Conservation (phyloP, 2,113 vertebrate species). For the Centropus unirufus region DNA sequence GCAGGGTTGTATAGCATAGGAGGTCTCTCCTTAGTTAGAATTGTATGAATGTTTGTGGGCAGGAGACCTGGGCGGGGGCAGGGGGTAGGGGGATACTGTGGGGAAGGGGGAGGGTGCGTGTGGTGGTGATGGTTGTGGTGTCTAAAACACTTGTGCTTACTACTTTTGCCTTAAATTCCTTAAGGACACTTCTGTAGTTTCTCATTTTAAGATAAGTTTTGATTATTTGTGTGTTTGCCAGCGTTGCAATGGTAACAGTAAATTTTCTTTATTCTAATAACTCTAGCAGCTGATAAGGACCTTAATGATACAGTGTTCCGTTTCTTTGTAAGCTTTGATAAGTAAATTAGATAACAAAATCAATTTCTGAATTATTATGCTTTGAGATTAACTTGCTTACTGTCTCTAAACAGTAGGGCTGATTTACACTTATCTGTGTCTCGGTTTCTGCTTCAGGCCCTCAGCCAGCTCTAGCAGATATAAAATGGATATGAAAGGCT, state of each 20-base stretch:
- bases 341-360: neutral
- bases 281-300: neutral
- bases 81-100: too few species aligned
- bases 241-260: neutral
- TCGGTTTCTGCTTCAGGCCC: conserved; percentile 6
- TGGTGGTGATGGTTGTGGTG: too few species aligned
- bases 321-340: conserved; percentile 6
- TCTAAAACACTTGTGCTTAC: neutral
- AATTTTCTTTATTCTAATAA: neutral
- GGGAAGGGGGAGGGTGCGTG: too few species aligned
- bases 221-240: neutral
- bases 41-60: neutral
- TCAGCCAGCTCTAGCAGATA: neutral
- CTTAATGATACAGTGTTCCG: neutral
- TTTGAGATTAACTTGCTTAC: neutral
- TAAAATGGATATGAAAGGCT: neutral
- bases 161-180: neutral
- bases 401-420: neutral
- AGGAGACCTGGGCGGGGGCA: too few species aligned
- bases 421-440: neutral
- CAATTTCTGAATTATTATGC: neutral
- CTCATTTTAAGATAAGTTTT: neutral
- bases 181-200: neutral
- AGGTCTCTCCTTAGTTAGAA: neutral
- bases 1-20: neutral